Evolutionary conservation across 2,113 vertebrate genomes (phyloP).

Genomic region (Leptosomus discolor): DNA sequence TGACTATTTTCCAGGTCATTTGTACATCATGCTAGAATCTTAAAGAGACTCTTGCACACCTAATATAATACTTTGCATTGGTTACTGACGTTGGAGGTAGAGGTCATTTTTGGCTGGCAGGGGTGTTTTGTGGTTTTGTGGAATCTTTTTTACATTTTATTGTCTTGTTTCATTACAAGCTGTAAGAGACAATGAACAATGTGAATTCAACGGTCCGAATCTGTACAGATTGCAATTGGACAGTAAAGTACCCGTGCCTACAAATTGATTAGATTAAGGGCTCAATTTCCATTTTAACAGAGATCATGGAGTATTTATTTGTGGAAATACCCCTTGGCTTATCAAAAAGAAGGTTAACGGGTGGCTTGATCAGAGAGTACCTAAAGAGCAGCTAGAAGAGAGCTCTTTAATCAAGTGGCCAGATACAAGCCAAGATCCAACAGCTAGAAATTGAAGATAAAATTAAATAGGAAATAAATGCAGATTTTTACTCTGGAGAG

Average conservation of each 20-base stretch:
- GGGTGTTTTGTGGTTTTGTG: not conserved
- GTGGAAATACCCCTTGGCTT: slow-evolving; percentile 40
- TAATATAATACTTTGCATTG: not conserved
- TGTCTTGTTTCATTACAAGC: not conserved
- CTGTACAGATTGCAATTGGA: not conserved
- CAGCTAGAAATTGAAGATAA: slow-evolving; percentile 3
- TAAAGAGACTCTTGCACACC: not conserved
- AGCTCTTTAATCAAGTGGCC: slow-evolving; percentile 47
- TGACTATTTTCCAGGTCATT: not conserved
- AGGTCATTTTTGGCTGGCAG: not conserved
- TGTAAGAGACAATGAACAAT: not conserved
- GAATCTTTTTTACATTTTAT: not conserved
- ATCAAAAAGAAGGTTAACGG: slow-evolving; percentile 40
- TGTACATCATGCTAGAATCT: not conserved
- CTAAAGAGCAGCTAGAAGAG: not conserved
- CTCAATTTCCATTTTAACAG: slow-evolving; percentile 41
- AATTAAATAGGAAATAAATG: slow-evolving; percentile 22
- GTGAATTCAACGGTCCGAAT: not conserved
- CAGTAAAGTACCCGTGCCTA: not conserved
- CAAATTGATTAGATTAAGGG: slow-evolving; percentile 45
- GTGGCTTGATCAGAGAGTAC: slow-evolving; percentile 26
- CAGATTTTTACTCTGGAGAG: not conserved
- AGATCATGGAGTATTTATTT: slow-evolving; percentile 40
- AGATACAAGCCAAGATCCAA: slow-evolving; percentile 11
- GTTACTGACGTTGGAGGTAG: not conserved